Percentiles rank a stretch among this genome's conserved stretches.
Conservation (phyloP, 2,797 vertebrate genomes). For the Glossophaga mutica region DNA sequence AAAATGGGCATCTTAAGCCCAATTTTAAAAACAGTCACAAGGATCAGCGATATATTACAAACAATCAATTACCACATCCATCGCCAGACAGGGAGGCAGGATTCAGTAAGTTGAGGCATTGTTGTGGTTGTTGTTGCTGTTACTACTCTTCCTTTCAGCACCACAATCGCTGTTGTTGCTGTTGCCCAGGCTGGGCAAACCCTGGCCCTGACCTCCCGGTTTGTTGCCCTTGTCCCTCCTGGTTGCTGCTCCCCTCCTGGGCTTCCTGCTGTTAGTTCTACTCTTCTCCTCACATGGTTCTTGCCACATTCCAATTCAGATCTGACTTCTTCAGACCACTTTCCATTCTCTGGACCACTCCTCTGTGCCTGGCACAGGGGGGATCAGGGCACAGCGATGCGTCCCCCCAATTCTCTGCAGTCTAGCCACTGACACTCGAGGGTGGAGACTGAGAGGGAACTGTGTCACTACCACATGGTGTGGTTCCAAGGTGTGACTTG, state of each 20-base stretch:
- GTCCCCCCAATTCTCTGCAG: background rate
- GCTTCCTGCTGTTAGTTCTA: background rate
- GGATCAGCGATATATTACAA: background rate
- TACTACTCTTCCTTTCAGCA: no score
- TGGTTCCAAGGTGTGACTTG: background rate
- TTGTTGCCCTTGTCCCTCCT: background rate
- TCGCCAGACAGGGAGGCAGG: background rate
- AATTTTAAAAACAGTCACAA: background rate
- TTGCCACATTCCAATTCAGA: background rate
- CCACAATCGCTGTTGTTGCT: rapidly evolving
- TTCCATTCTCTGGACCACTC: background rate
- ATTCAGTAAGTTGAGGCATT: background rate
- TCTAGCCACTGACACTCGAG: background rate
- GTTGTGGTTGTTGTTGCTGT: background rate
- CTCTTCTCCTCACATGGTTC: background rate
- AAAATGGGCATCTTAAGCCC: background rate
- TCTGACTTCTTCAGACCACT: background rate
- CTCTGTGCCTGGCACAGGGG: background rate
- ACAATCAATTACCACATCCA: background rate
- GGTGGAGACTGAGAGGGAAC: background rate
- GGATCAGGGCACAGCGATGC: background rate
- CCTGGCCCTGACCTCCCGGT: no score
- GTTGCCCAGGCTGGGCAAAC: no score
- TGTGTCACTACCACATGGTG: rapidly evolving
- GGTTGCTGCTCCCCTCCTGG: background rate